phyloP scores from a whole-genome alignment of 2,888 invertebrate species.

The Myopa testacea region DNA sequence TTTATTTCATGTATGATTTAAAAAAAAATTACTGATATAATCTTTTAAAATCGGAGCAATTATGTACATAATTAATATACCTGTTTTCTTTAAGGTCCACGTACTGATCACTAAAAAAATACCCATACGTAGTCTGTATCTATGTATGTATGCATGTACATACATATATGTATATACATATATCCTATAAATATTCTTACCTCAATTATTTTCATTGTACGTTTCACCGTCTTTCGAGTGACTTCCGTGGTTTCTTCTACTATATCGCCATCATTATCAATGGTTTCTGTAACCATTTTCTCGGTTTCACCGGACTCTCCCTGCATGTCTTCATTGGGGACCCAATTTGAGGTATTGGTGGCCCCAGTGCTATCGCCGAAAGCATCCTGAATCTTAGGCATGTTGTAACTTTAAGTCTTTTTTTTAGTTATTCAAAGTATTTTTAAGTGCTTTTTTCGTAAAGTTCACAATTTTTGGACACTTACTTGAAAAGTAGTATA shows the following conservation, averaged over 20 bases:
- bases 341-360: constrained; percentile 55
- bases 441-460: neutral
- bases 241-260: constrained; percentile 66
- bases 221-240: constrained; percentile 66
- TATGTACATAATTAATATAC: too few relatives aligned
- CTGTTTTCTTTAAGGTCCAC: too few relatives aligned
- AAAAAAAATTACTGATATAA: too few relatives aligned
- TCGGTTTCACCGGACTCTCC: constrained; percentile 58
- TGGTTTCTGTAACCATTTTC: constrained; percentile 62
- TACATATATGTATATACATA: neutral
- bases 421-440: constrained; percentile 1
- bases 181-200: neutral
- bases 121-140: too few relatives aligned
- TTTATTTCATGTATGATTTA: too few relatives aligned
- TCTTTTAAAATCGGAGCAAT: too few relatives aligned
- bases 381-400: constrained; percentile 66
- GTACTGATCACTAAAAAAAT: too few relatives aligned
- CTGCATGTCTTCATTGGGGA: constrained; percentile 48
- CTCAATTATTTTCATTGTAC: constrained; percentile 67
- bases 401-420: constrained; percentile 47
- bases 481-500: neutral
- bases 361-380: constrained; percentile 51
- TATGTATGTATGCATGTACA: neutral
- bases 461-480: neutral
- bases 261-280: constrained; percentile 66